Evolutionary conservation across 2,113 vertebrate genomes (phyloP), one percentile per base, ranked within the genome.

Genomic region (Accipiter virgatus): DNA sequence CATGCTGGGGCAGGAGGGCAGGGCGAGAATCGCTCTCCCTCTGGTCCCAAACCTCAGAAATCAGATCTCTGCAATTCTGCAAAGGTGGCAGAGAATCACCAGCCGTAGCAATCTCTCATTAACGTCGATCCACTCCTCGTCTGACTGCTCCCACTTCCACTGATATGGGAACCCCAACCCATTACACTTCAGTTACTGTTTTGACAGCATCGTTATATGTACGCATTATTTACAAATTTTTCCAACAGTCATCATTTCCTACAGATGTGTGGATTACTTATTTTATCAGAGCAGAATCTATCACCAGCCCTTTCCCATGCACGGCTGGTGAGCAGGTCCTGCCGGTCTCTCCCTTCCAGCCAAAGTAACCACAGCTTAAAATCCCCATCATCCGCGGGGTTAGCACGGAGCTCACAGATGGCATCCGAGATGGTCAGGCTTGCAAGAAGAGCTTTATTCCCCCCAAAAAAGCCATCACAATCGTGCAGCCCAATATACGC

Each of bases 1-100:
- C 1, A 19, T 0, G 38, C 11, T 25, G 52, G 16, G 7, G 38
- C 0, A 3, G 45, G 21, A 32, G 25, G 32, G 21, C 16, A 56
- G 32, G 22, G 26, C 7, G 15, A 45, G 32, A 31, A 50, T 7
- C 2, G 1, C 16, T 40, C 43, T 34, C 36, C 19, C 23, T 38
- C 20, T 25, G 32, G 7, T 52, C 25, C 29, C 56, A 42, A 32
- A 71, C 21, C 56, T 71, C 62, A 52, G 62, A 29, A 38, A n/a
- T 18, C n/a, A 13, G 40, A 27, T 29, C 56, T 52, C 61, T 13
- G 40, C 0, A 2, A 20, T 17, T 56, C 48, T 36, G 10, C 34
- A 58, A 23, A 23, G 58, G 31, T 1, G 11, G 32, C 32, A 22
- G 59, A 38, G 56, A 48, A 23, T 2, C 40, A 9, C 22, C 42